A percentile compares a stretch with the other conserved stretches of the same genome.
These are phyloP conservation scores for Drosophila cognata DNA, from an alignment of 2,888 invertebrate genomes.

Conservation along the genomic window DNA sequence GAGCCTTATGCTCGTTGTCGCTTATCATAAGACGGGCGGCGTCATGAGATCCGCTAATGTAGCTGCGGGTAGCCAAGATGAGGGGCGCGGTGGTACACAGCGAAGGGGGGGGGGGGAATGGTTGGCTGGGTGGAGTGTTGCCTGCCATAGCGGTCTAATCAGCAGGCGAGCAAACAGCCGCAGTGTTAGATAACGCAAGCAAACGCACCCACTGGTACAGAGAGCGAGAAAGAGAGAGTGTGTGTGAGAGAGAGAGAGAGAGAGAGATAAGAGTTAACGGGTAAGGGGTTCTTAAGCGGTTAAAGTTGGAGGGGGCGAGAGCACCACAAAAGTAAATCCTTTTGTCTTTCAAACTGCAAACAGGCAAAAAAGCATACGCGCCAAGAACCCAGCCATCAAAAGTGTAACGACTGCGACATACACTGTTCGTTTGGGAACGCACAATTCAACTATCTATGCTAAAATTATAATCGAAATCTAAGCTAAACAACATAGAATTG, in stretches of 20 bases:
- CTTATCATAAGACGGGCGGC: slow-evolving; percentile 69
- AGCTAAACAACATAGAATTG: not conserved
- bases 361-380: slow-evolving; percentile 2
- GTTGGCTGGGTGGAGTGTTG: not conserved
- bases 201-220: slow-evolving; percentile 7
- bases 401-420: not conserved
- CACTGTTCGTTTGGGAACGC: not conserved
- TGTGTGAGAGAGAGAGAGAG: slow-evolving; percentile 18
- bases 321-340: slow-evolving; percentile 72
- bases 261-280: not conserved
- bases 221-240: slow-evolving; percentile 41
- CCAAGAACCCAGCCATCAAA: not conserved
- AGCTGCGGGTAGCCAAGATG: slow-evolving; percentile 54
- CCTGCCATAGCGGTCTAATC: slow-evolving; percentile 70
- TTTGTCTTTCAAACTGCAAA: slow-evolving; percentile 72
- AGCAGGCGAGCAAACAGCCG: slow-evolving; percentile 74
- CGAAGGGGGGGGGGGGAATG: not conserved
- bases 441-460: not conserved
- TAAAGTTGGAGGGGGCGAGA: slow-evolving; percentile 4
- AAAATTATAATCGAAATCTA: not conserved
- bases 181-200: slow-evolving; percentile 61
- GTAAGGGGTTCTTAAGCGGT: not conserved
- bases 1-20: slow-evolving; percentile 74
- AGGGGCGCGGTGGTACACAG: not conserved
- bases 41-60: slow-evolving; percentile 69